Evolutionary conservation across 2,888 invertebrate genomes (phyloP).

Genomic region (Cheilosia variabilis): DNA sequence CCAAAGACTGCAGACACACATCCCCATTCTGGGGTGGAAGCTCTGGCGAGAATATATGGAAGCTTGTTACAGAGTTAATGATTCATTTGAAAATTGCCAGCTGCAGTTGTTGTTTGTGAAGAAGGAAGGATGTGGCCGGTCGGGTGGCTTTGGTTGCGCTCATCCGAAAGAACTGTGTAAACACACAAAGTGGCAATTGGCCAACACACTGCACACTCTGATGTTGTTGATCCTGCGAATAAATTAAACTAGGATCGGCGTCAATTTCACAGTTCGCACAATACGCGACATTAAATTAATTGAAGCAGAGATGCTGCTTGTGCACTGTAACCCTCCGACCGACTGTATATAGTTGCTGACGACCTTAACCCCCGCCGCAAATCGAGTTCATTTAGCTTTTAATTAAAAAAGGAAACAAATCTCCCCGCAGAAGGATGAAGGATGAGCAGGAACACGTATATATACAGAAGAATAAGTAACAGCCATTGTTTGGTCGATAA

Average conservation of each 20-base stretch:
- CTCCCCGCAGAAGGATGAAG: conserved; percentile 36
- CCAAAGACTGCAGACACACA: conserved; percentile 25
- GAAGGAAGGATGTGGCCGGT: neutral
- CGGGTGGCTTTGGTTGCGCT: neutral
- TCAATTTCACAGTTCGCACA: conserved; percentile 32
- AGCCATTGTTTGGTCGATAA: conserved; percentile 51
- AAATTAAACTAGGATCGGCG: conserved; percentile 44
- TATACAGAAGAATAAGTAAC: conserved; percentile 46
- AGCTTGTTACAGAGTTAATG: conserved; percentile 50
- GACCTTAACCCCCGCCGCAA: conserved; percentile 7
- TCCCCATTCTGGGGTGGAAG: conserved; percentile 5
- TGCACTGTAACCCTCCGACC: neutral
- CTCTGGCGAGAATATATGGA: neutral
- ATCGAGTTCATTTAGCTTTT: conserved; percentile 62
- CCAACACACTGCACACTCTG: conserved; percentile 21
- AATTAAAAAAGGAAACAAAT: conserved; percentile 70
- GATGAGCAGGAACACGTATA: neutral
- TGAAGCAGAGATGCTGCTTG: conserved; percentile 5
- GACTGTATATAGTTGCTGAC: neutral
- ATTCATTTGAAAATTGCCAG: conserved; percentile 60
- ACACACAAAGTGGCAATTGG: conserved; percentile 22
- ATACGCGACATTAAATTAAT: conserved; percentile 50
- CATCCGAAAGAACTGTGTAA: neutral
- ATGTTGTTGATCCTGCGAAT: conserved; percentile 42
- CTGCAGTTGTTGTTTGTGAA: conserved; percentile 30